Conservation (phyloP, 2,888 invertebrate species). For the Dromius quadrimaculatus region DNA sequence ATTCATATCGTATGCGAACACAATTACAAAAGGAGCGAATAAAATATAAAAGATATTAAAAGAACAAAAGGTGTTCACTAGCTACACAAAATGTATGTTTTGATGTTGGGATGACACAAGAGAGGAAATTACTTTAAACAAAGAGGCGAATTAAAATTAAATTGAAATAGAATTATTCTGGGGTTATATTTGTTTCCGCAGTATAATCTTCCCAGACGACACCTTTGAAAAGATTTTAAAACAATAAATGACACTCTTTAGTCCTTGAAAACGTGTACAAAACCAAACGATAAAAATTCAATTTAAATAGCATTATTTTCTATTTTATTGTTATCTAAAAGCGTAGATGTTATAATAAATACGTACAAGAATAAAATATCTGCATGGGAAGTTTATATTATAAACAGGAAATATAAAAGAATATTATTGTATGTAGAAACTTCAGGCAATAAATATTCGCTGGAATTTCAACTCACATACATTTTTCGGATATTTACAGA, state of each 20-base stretch:
- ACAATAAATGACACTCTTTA: no score
- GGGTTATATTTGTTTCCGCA: conserved; percentile 24
- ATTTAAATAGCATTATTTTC: no score
- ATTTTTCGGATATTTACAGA: conserved; percentile 21
- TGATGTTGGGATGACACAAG: conserved; percentile 14
- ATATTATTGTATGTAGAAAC: background rate
- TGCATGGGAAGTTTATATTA: background rate
- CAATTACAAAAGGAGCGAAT: conserved; percentile 26
- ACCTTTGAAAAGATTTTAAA: no score
- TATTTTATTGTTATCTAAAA: no score
- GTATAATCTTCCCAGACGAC: no score
- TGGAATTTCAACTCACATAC: background rate
- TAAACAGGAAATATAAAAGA: conserved; percentile 11
- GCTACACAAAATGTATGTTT: conserved; percentile 30
- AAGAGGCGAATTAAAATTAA: conserved; percentile 27
- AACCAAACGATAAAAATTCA: no score
- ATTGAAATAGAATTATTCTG: conserved; percentile 26
- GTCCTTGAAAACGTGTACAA: no score
- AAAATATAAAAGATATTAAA: conserved; percentile 36
- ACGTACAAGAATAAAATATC: background rate
- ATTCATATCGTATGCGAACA: conserved; percentile 34
- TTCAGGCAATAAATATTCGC: conserved; percentile 7
- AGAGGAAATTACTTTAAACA: conserved; percentile 23
- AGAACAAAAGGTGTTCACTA: conserved; percentile 28
- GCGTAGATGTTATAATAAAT: background rate